Conservation (phyloP, 2,797 vertebrate genomes). For the Schizopygopsis pylzovi region DNA sequence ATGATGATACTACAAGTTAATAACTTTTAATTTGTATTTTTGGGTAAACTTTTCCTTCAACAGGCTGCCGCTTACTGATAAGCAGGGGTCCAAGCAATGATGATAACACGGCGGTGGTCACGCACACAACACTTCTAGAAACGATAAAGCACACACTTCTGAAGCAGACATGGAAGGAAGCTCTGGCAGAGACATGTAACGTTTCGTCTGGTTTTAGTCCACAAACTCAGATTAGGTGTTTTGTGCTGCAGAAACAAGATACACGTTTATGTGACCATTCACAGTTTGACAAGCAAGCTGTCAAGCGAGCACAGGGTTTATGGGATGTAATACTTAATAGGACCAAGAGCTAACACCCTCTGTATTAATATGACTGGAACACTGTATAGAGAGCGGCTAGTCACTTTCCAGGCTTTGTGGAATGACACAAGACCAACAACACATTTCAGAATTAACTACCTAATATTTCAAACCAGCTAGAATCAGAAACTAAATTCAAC, state of each 20-base stretch:
- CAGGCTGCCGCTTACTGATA: slow-evolving; percentile 35
- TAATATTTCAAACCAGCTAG: neutral
- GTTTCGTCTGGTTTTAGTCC: slow-evolving; percentile 9
- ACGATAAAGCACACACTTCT: slow-evolving; percentile 5
- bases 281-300: slow-evolving; percentile 23
- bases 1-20: neutral
- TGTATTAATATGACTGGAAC: slow-evolving; percentile 32
- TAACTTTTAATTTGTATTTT: neutral
- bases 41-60: neutral
- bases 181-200: neutral
- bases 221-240: slow-evolving; percentile 16
- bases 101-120: slow-evolving; percentile 24
- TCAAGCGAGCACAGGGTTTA: slow-evolving; percentile 13
- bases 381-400: neutral
- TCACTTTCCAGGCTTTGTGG: slow-evolving; percentile 36
- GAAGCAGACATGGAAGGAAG: neutral
- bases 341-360: slow-evolving; percentile 15
- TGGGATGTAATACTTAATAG: slow-evolving; percentile 19
- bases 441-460: neutral
- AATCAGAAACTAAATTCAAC: neutral
- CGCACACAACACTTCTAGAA: neutral
- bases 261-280: neutral
- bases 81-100: slow-evolving; percentile 2
- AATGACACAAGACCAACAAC: neutral
- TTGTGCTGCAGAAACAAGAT: slow-evolving; percentile 26